Percentiles rank a stretch among this genome's conserved stretches.
These are phyloP conservation scores for Anguilla obscura DNA, from an alignment of 2,797 vertebrate species.

Conservation along the genomic window DNA sequence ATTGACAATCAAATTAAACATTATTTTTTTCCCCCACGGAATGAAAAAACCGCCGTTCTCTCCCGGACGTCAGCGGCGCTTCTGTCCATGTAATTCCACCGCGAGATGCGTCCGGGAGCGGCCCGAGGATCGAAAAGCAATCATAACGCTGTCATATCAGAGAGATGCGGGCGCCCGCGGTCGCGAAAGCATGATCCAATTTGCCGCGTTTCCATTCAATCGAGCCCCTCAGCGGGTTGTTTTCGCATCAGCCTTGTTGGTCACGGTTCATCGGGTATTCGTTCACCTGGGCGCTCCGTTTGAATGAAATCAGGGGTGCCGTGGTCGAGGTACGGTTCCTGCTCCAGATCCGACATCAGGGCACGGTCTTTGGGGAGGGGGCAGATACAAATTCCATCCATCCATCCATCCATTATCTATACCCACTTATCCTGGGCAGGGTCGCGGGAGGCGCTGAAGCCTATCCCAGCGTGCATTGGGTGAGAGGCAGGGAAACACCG, in stretches of 20 bases:
- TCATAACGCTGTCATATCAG: neutral
- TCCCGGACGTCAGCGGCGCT: neutral
- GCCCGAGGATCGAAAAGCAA: neutral
- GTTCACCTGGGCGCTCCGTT: neutral
- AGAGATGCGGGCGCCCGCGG: neutral
- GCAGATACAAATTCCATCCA: neutral
- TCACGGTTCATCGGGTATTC: neutral
- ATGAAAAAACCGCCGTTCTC: neutral
- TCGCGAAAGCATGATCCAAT: neutral
- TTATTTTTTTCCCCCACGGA: neutral
- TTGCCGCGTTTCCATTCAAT: neutral
- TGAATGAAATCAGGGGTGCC: neutral
- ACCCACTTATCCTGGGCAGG: no score
- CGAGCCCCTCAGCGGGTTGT: neutral
- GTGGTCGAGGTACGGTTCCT: neutral
- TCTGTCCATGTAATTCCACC: neutral
- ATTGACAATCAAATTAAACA: slow-evolving; percentile 7
- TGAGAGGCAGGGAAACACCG: no score
- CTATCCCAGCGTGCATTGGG: no score
- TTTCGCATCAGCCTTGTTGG: neutral
- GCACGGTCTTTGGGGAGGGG: neutral
- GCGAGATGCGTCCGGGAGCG: neutral
- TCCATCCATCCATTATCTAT: no score
- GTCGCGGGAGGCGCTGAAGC: no score
- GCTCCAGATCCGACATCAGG: neutral